Conservation (phyloP, 2,888 invertebrate species). For the Noctua comes region DNA sequence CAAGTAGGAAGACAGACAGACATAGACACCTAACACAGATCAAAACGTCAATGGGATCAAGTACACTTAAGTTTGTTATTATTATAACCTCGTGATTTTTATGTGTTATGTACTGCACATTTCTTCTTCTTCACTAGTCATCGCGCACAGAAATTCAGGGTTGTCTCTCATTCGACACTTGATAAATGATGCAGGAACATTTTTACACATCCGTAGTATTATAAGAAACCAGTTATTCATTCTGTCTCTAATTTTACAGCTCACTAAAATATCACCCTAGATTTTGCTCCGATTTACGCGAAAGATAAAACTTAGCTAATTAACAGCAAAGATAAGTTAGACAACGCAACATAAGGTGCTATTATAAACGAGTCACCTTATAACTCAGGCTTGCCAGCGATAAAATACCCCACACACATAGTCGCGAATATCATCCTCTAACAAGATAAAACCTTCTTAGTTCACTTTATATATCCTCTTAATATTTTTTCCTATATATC, state of each 20-base stretch:
- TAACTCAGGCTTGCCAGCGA: constrained; percentile 32
- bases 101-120: no score
- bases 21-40: no score
- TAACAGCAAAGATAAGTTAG: constrained; percentile 38
- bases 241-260: neutral
- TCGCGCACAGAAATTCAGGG: neutral
- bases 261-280: constrained; percentile 6
- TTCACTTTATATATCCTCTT: constrained; percentile 60
- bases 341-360: constrained; percentile 29
- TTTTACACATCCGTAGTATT: neutral
- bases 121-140: neutral
- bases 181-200: neutral
- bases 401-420: constrained; percentile 55
- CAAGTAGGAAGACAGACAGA: no score
- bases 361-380: constrained; percentile 33
- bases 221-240: neutral
- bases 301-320: constrained; percentile 31
- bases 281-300: constrained; percentile 30
- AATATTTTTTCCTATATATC: constrained; percentile 71
- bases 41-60: no score
- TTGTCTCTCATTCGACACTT: neutral
- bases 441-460: constrained; percentile 59
- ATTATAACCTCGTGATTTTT: neutral
- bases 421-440: constrained; percentile 53
- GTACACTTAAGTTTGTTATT: neutral